phyloP scores from a whole-genome alignment of 1,140 invertebrate genomes.

The Bactericera cockerelli region DNA sequence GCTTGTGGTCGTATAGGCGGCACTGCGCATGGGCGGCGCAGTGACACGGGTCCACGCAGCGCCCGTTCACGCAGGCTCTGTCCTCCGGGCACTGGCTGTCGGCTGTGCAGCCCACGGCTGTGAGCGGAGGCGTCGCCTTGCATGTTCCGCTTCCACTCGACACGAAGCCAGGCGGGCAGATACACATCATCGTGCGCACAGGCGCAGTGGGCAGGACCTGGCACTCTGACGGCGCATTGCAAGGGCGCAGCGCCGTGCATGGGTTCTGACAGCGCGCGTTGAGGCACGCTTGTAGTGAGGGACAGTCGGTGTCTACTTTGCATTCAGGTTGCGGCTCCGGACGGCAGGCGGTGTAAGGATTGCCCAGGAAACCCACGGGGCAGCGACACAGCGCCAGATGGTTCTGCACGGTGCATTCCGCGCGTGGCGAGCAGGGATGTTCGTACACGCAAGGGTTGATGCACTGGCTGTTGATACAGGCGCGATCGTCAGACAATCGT shows the following conservation, averaged over 20 bases:
- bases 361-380: constrained; percentile 46
- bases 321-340: constrained; percentile 57
- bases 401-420: constrained; percentile 63
- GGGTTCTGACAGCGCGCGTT: constrained; percentile 68
- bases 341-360: constrained; percentile 64
- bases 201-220: constrained; percentile 62
- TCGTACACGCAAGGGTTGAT: constrained; percentile 66
- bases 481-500: constrained; percentile 71
- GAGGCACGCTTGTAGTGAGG: constrained; percentile 59
- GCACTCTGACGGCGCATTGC: constrained; percentile 59
- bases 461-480: constrained; percentile 73
- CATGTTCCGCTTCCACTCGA: constrained; percentile 66
- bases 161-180: constrained; percentile 73
- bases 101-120: constrained; percentile 47
- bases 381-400: constrained; percentile 73
- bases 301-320: constrained; percentile 62
- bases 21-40: constrained; percentile 67
- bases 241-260: constrained; percentile 59
- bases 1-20: constrained; percentile 61
- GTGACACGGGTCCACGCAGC: constrained; percentile 65
- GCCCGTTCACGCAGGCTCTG: constrained; percentile 57
- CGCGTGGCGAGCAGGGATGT: constrained; percentile 56
- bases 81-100: constrained; percentile 60
- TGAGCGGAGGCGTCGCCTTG: constrained; percentile 45
- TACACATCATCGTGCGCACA: constrained; percentile 73